A percentile compares a stretch with the other conserved stretches of the same genome.
Evolutionary conservation across 2,888 invertebrate genomes (phyloP).

Genomic region (Ypsolopha scabrella): DNA sequence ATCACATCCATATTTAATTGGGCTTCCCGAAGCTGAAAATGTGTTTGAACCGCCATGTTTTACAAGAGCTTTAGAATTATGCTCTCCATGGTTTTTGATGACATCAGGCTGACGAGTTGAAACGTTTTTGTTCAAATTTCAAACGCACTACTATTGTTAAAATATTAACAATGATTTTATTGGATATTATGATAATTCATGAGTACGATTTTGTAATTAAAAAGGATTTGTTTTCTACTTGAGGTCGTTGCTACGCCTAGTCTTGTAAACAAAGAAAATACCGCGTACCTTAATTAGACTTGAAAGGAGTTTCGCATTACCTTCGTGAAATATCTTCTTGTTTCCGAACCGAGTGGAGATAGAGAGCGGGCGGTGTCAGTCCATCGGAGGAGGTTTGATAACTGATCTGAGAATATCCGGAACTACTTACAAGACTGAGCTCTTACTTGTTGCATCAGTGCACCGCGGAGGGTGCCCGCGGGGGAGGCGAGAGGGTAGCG

Average conservation of each 20-base stretch:
- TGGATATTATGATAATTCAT: too few species aligned
- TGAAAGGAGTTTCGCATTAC: neutral
- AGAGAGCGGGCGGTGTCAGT: neutral
- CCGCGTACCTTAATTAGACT: neutral
- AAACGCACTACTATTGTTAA: neutral
- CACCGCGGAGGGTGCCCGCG: slow-evolving; percentile 36
- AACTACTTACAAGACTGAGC: slow-evolving; percentile 54
- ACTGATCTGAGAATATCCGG: slow-evolving; percentile 27
- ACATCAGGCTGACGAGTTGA: neutral
- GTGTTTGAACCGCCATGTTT: slow-evolving; percentile 58
- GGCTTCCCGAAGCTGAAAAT: slow-evolving; percentile 66
- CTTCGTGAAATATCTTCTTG: neutral
- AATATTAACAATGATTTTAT: too few species aligned
- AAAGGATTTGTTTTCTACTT: too few species aligned
- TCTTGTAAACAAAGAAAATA: too few species aligned
- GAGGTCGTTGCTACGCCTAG: too few species aligned
- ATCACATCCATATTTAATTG: slow-evolving; percentile 72
- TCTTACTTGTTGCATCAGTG: slow-evolving; percentile 69
- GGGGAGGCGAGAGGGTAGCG: slow-evolving; percentile 23
- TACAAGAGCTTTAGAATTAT: slow-evolving; percentile 38
- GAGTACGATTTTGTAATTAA: too few species aligned
- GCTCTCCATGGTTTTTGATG: slow-evolving; percentile 12
- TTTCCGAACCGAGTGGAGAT: neutral
- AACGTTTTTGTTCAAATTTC: neutral
- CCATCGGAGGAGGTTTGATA: neutral